phyloP scores from a whole-genome alignment of 2,113 vertebrate genomes.

The Eonycteris spelaea region DNA sequence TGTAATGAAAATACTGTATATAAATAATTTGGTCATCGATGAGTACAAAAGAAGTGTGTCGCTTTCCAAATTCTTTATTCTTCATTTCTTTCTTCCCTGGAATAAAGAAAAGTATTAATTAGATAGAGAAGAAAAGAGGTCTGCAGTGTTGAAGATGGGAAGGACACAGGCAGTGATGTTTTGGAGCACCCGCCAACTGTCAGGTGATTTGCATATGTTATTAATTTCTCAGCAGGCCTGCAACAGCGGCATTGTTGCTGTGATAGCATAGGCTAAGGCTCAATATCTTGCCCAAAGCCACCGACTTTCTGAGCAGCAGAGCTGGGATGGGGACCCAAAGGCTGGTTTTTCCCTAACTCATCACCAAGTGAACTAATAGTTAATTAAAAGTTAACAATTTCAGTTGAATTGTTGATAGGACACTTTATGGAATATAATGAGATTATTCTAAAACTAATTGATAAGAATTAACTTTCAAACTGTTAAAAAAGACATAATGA shows the following conservation, averaged over 20 bases:
- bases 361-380: not conserved
- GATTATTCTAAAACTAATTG: conserved; percentile 9
- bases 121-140: not conserved
- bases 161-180: not conserved
- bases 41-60: not conserved
- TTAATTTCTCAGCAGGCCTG: not conserved
- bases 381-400: conserved; percentile 3
- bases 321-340: not conserved
- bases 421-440: not conserved
- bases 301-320: not conserved
- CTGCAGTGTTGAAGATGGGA: not conserved
- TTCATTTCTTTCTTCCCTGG: not conserved
- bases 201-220: not conserved
- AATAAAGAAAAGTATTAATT: not conserved
- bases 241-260: not conserved
- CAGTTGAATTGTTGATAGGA: not conserved
- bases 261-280: not conserved
- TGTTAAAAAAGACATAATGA: not conserved
- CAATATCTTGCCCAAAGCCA: not conserved
- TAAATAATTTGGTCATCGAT: not conserved
- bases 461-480: conserved; percentile 25
- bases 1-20: not conserved
- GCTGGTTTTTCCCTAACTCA: not conserved
- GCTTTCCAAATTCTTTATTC: not conserved
- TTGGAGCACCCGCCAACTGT: not conserved